phyloP scores from a whole-genome alignment of 2,888 invertebrate species.

The Palloptera scutellata region DNA sequence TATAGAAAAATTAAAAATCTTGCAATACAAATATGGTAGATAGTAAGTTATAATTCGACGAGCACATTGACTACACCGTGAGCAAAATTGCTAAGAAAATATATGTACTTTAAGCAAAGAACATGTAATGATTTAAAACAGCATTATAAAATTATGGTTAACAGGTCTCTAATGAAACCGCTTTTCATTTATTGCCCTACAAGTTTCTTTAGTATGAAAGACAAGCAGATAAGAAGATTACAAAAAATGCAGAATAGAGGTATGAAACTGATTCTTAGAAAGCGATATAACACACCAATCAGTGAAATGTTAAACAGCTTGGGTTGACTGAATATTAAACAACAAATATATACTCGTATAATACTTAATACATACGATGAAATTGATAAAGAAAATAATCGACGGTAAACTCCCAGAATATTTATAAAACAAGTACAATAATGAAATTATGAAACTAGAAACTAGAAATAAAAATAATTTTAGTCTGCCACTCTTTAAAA shows the following conservation, averaged over 20 bases:
- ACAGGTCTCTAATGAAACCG: neutral
- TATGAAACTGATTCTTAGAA: neutral
- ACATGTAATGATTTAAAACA: neutral
- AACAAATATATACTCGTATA: no score
- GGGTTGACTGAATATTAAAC: no score
- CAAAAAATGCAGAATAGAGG: slow-evolving; percentile 1
- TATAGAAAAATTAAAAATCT: slow-evolving; percentile 1
- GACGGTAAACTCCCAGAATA: no score
- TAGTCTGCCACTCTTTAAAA: no score
- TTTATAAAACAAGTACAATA: no score
- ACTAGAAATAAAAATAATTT: no score
- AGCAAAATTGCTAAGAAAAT: slow-evolving; percentile 8
- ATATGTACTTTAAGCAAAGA: slow-evolving; percentile 6
- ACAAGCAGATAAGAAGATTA: neutral
- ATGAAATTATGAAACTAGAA: no score
- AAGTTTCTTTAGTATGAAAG: neutral
- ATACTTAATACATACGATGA: no score
- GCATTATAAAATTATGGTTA: slow-evolving; percentile 7
- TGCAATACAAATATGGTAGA: neutral
- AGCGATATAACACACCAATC: slow-evolving; percentile 3
- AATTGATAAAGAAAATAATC: slow-evolving; percentile 5
- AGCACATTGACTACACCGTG: slow-evolving; percentile 2
- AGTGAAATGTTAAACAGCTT: neutral
- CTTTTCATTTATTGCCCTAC: neutral
- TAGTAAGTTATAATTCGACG: neutral